Conservation (phyloP, 2,888 invertebrate genomes). For the Tachina grossa region DNA sequence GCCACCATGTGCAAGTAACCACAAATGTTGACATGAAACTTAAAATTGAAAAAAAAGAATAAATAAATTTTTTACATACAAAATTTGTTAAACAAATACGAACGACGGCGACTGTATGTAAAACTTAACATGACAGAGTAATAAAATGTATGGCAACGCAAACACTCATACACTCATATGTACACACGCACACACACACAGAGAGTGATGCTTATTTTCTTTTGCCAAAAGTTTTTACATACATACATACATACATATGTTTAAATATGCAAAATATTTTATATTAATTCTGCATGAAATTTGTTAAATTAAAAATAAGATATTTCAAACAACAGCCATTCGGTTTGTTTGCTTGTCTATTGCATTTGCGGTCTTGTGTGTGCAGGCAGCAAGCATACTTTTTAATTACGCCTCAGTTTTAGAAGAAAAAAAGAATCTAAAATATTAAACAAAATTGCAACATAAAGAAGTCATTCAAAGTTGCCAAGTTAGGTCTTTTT, state of each 20-base stretch:
- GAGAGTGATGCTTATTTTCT: neutral
- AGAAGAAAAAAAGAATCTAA: conserved; percentile 20
- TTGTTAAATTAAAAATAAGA: conserved; percentile 32
- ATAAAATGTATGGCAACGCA: conserved; percentile 37
- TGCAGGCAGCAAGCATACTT: conserved; percentile 15
- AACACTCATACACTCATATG: neutral
- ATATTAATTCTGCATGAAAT: conserved; percentile 46
- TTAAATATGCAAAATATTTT: conserved; percentile 55
- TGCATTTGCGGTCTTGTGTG: conserved; percentile 49
- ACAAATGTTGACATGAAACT: conserved; percentile 68
- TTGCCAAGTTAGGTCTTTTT: conserved; percentile 13
- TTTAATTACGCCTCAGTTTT: conserved; percentile 65
- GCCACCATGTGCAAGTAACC: conserved; percentile 59
- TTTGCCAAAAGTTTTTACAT: neutral
- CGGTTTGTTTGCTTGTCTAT: conserved; percentile 20
- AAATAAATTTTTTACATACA: conserved; percentile 29
- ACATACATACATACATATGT: neutral
- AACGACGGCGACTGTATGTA: neutral
- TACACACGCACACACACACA: neutral
- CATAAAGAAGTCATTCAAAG: conserved; percentile 49
- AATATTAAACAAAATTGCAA: conserved; percentile 39
- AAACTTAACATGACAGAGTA: conserved; percentile 48
- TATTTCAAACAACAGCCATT: conserved; percentile 6
- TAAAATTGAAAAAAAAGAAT: conserved; percentile 48
- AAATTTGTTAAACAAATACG: conserved; percentile 54